Conservation (phyloP, 1,140 invertebrate species). For the Drosophila auraria region DNA sequence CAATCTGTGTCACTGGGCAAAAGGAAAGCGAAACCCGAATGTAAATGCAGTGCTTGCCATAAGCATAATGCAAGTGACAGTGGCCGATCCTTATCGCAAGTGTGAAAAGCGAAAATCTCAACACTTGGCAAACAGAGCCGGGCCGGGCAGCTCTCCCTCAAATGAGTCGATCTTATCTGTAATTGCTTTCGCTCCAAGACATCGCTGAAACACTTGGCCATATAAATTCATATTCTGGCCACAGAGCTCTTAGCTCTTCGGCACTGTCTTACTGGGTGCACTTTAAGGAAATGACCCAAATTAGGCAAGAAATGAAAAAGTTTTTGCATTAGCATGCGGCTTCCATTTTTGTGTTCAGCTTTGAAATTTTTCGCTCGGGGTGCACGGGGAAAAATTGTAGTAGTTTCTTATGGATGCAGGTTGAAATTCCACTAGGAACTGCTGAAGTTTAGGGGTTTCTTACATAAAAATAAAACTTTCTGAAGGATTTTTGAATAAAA, state of each 20-base stretch:
- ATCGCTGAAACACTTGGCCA: constrained; percentile 20
- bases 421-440: background rate
- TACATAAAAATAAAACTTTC: no score
- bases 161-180: constrained; percentile 80
- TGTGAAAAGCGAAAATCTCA: constrained; percentile 79
- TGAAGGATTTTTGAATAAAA: no score
- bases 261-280: constrained; percentile 31
- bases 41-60: constrained; percentile 18
- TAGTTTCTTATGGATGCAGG: background rate
- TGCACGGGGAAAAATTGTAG: background rate
- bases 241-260: constrained; percentile 9
- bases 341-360: constrained; percentile 69
- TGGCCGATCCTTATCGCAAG: constrained; percentile 59
- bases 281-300: constrained; percentile 82
- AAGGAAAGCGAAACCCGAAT: constrained; percentile 74
- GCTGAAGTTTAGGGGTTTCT: no score
- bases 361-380: background rate
- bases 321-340: constrained; percentile 72
- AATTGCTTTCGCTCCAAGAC: constrained; percentile 74
- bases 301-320: constrained; percentile 64
- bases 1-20: constrained; percentile 78
- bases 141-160: constrained; percentile 9
- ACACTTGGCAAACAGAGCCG: constrained; percentile 67
- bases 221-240: background rate
- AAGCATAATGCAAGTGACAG: constrained; percentile 37